phyloP scores from a whole-genome alignment of 2,888 invertebrate genomes.

The Scelioninae gen. 1 region DNA sequence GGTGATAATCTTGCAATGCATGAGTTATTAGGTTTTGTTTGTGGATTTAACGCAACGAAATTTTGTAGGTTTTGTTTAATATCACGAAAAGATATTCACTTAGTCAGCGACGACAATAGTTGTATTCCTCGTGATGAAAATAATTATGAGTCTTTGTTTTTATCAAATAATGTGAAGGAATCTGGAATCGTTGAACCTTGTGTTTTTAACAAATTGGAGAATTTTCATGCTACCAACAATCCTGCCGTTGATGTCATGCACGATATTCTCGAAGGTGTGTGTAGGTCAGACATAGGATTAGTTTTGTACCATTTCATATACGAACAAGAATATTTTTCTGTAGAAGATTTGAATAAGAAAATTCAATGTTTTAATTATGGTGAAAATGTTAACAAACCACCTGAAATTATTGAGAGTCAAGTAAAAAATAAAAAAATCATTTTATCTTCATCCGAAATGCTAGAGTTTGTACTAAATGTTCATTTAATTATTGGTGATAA shows the following conservation, averaged over 20 bases:
- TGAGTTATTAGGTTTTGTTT: slow-evolving; percentile 35
- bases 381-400: slow-evolving; percentile 43
- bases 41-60: slow-evolving; percentile 57
- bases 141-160: neutral
- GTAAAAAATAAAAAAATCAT: slow-evolving; percentile 6
- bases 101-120: slow-evolving; percentile 8
- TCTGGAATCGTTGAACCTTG: slow-evolving; percentile 23
- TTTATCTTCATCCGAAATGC: slow-evolving; percentile 57
- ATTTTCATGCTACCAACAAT: slow-evolving; percentile 22
- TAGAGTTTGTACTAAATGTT: slow-evolving; percentile 41
- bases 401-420: slow-evolving; percentile 42
- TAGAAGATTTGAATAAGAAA: neutral
- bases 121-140: slow-evolving; percentile 8
- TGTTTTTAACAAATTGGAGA: slow-evolving; percentile 18
- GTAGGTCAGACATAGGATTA: slow-evolving; percentile 8
- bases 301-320: slow-evolving; percentile 20
- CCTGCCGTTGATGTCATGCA: slow-evolving; percentile 23
- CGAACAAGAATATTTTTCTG: too few species aligned
- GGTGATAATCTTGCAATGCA: slow-evolving; percentile 67
- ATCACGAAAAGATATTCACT: too few species aligned
- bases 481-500: slow-evolving; percentile 53
- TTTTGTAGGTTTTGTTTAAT: slow-evolving; percentile 70
- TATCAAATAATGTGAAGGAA: neutral
- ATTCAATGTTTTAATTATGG: slow-evolving; percentile 3
- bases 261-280: slow-evolving; percentile 28